Conservation (phyloP, 2,888 invertebrate genomes). For the Sarcophaga variegata region DNA sequence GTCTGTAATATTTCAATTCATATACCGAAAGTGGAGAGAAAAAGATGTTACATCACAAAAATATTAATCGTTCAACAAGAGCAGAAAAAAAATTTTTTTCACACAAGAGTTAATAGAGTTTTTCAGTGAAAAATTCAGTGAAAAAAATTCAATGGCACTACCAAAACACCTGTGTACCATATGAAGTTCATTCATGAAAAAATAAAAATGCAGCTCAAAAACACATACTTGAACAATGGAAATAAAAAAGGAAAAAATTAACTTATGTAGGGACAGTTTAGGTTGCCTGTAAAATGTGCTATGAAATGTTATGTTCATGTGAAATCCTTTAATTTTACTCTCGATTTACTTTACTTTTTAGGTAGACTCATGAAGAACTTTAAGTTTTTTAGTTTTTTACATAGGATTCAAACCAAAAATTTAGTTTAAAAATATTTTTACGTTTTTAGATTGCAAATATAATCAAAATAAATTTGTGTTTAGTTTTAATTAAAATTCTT, state of each 20-base stretch:
- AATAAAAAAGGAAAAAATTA: background rate
- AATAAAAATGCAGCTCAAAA: slow-evolving; percentile 15
- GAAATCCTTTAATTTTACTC: background rate
- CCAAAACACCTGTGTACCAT: slow-evolving; percentile 51
- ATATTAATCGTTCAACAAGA: background rate
- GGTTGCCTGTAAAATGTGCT: too few relatives aligned
- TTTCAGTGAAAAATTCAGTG: too few relatives aligned
- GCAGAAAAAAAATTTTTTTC: background rate
- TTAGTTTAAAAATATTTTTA: too few relatives aligned
- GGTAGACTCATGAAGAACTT: too few relatives aligned
- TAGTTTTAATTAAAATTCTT: too few relatives aligned
- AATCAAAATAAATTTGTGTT: too few relatives aligned
- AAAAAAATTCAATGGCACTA: background rate
- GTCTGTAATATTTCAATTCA: slow-evolving; percentile 37
- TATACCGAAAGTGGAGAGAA: background rate
- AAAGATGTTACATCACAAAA: background rate
- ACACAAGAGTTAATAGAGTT: background rate
- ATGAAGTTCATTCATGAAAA: slow-evolving; percentile 32
- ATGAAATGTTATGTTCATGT: too few relatives aligned
- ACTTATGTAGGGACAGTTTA: too few relatives aligned
- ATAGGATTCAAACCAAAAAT: too few relatives aligned
- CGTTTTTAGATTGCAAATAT: too few relatives aligned
- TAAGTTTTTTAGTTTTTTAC: too few relatives aligned
- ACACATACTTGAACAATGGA: background rate
- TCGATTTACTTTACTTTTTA: too few relatives aligned